Base-by-base conservation (phyloP, 1,140 invertebrate genomes). In the Danaus plexippus region DNA sequence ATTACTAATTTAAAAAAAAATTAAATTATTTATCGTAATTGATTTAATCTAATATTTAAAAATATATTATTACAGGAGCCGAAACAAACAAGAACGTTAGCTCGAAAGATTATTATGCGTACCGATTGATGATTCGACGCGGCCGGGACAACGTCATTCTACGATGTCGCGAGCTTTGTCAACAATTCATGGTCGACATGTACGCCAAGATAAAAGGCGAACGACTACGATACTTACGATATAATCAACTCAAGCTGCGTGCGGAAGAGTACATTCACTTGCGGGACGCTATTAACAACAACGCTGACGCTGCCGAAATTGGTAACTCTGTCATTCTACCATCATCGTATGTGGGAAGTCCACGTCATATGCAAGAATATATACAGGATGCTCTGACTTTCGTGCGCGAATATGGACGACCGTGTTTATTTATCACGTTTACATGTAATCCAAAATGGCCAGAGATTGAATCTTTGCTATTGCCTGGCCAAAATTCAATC, bases 71-170 rank as follows among this genome's bases (percentile, higher is more conserved):
- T 59, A 64, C 63, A 64, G 51, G 58, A 61, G 57, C 50, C 5
- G 61, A 63, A 63, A 63, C 61, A 59, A 63, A 63, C 48, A 59
- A 59, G 49, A 64, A 64, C 49, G 57, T 59, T 49, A 64, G 57
- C 54, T 59, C 57, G 11, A 64, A 60, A 18, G 54, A 64, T 60
- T 64, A 42, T 60, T 64, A 64, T 60, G 50, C 54, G 47, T 64
- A 63, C 11, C 56, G 61, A 44, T 57, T 60, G n/a, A 60, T 64
- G 62, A 60, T 64, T 60, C 18, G 62, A 64, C 57, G 57, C 9
- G 53, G 47, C 22, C 52, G 9, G 40, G 52, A 61, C 40, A 61
- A 61, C 48, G 44, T 55, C 56, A 61, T 61, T 43, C 15, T 61
- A 48, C 47, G 56, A 61, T 61, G 48, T 65, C 63, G 55, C 46